phyloP scores from a whole-genome alignment of 2,888 invertebrate species.

The Scelioninae gen. 1 region DNA sequence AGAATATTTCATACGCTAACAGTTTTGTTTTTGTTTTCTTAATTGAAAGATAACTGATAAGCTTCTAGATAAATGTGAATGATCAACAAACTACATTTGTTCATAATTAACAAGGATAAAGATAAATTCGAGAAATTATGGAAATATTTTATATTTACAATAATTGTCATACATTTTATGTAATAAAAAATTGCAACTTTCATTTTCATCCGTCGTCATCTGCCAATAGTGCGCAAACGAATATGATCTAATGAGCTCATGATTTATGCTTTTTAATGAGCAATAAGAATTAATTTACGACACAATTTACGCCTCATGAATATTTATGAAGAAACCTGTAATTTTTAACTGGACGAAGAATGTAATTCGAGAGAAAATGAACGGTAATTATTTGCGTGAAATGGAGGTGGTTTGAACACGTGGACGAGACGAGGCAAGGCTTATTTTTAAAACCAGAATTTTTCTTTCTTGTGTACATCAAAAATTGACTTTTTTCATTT shows the following conservation, averaged over 20 bases:
- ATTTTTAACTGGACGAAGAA: conserved; percentile 42
- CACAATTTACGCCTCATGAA: conserved; percentile 51
- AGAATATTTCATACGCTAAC: neutral
- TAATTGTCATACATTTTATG: too few relatives aligned
- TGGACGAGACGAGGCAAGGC: neutral
- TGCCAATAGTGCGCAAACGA: conserved; percentile 16
- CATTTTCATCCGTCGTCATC: too few relatives aligned
- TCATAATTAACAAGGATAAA: too few relatives aligned
- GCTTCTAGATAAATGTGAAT: too few relatives aligned
- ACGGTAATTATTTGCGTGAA: conserved; percentile 32
- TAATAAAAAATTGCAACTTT: too few relatives aligned
- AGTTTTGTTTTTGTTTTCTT: too few relatives aligned
- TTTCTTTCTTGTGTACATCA: too few relatives aligned
- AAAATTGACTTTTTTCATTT: neutral
- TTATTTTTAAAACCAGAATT: too few relatives aligned
- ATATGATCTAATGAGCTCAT: conserved; percentile 19
- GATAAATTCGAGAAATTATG: too few relatives aligned
- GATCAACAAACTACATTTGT: too few relatives aligned
- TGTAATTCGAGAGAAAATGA: conserved; percentile 42
- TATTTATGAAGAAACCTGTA: conserved; percentile 52
- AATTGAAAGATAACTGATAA: too few relatives aligned
- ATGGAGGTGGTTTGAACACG: neutral
- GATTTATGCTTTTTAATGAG: conserved; percentile 48
- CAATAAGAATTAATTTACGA: conserved; percentile 55
- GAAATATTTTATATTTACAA: too few relatives aligned